Evolutionary conservation across 35 echinoderm and acorn worm species (phyloP), one percentile per base, ranked within the genome.

Genomic region (Chiridota heheva): DNA sequence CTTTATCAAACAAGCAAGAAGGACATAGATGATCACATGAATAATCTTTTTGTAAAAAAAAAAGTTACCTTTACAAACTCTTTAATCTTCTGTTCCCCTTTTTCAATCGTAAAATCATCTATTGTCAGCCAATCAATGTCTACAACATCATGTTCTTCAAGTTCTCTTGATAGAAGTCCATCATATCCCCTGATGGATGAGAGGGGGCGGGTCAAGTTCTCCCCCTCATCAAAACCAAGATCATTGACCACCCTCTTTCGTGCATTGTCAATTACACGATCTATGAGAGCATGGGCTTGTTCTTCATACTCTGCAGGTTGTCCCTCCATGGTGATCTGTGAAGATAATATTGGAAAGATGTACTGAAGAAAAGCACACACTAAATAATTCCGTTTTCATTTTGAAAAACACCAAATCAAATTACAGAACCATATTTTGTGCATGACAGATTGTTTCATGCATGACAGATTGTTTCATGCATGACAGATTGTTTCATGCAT

Each of bases 31-130:
- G n/a, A n/a, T n/a, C n/a, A n/a, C n/a, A n/a, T n/a, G n/a, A n/a
- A n/a, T n/a, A n/a, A n/a, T n/a, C n/a, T n/a, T n/a, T n/a, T n/a
- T n/a, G 13, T 82, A n/a, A 30, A 58, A 6, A 30, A 66, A 44
- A 82, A 60, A 67, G 73, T 72, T 68, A 97, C 94, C 72, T 97
- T 91, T 5, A 97, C 84, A 97, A 97, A 97, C 46, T 91, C 94
- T 79, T 91, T 66, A 47, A 97, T 91, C 72, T 97, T 97, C 42
- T 83, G 41, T 39, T 63, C 69, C 26, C 88, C 94, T 30, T 88
- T 78, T 7, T 97, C 89, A 5, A 87, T 26, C 0, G 69, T 97
- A 44, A 97, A 97, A 37, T 97, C 88, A 58, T 84, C 84, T 63
- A 91, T 91, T 8, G 51, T 84, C 38, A 97, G 69, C 94, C 94